Evolutionary conservation across 1,140 invertebrate genomes (phyloP), one percentile per base, ranked within the genome.

Genomic region (Drosophila seguyi): DNA sequence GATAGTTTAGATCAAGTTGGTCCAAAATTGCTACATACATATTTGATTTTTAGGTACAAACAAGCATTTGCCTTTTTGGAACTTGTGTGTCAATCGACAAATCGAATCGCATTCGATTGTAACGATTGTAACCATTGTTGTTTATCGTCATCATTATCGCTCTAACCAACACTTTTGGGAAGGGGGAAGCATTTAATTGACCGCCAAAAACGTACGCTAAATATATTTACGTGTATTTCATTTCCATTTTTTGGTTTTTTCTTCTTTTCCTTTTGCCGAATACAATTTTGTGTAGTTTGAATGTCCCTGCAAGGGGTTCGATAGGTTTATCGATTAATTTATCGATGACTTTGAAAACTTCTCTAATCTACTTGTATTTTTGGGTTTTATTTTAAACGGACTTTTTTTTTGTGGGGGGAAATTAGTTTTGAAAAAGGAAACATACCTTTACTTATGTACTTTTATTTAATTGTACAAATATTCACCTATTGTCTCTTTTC

Each of bases 21-120:
- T 87, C 84, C 84, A 88, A 87, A 47, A 84, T 87, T 87, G 84
- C 76, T 73, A 45, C 80, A 87, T 75, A 75, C 27, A 75, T 66
- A 75, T 63, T 48, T 48, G 20, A 29, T 44, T 44, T 44, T 55
- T 76, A 67, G 74, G 60, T 75, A 67, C 74, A 66, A 76, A 76
- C 74, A 76, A 66, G 52, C 60, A 66, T 76, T 75, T 48, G 74
- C 29, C 27, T 75, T 75, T 68, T 75, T 75, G 71, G 59, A 75
- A 75, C 71, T 75, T 42, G 22, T 45, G 3, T 45, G 1, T 8
- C 13, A 18, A 53, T 68, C 29, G 31, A 36, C 31, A 22, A 22
- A 66, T 39, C 61, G 59, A 25, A 67, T 65, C 63, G 36, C 11
- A 67, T 66, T 20, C 16, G 61, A 68, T 41, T 38, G 10, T 38